phyloP scores from a whole-genome alignment of 2,797 vertebrate genomes.

The Brachyrhaphis roseni region DNA sequence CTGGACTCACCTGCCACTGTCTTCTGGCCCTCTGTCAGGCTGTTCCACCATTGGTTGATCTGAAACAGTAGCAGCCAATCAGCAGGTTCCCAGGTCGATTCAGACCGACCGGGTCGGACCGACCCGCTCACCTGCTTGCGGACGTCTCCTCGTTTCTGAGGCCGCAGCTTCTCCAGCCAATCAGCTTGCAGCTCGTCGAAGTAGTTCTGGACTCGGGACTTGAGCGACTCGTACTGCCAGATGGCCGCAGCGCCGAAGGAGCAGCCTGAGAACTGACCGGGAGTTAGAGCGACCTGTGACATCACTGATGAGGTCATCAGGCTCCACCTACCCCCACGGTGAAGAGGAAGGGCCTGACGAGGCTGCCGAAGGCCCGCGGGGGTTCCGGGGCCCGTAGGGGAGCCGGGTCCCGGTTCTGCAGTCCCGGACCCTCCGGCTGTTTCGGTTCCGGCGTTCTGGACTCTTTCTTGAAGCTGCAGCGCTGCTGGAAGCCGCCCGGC shows the following conservation, averaged over 20 bases:
- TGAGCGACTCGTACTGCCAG: slow-evolving; percentile 95
- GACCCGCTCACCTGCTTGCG: slow-evolving; percentile 85
- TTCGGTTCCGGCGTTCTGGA: slow-evolving; percentile 80
- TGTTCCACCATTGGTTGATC: slow-evolving; percentile 97
- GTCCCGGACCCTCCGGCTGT: slow-evolving; percentile 57
- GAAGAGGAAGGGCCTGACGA: slow-evolving; percentile 88
- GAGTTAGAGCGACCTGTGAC: slow-evolving; percentile 51
- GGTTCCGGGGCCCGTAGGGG: slow-evolving; percentile 54
- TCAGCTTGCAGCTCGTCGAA: slow-evolving; percentile 86
- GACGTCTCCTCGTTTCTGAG: slow-evolving; percentile 87
- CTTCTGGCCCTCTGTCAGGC: slow-evolving; percentile 91
- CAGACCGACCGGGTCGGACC: too few species aligned
- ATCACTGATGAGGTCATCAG: background rate
- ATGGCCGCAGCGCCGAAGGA: slow-evolving; percentile 92
- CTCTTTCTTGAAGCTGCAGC: slow-evolving; percentile 83
- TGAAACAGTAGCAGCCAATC: slow-evolving; percentile 74
- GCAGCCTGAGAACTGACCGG: slow-evolving; percentile 93
- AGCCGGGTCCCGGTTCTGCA: slow-evolving; percentile 57
- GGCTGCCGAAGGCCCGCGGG: slow-evolving; percentile 74
- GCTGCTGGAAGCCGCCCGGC: slow-evolving; percentile 78
- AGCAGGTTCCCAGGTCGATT: background rate
- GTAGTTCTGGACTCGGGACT: slow-evolving; percentile 89
- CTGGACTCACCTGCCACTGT: slow-evolving; percentile 89
- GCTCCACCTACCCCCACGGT: slow-evolving; percentile 86
- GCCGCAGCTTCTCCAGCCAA: slow-evolving; percentile 89